Evolutionary conservation across 1,140 invertebrate species (phyloP).

Genomic region (Odontomachus brunneus): DNA sequence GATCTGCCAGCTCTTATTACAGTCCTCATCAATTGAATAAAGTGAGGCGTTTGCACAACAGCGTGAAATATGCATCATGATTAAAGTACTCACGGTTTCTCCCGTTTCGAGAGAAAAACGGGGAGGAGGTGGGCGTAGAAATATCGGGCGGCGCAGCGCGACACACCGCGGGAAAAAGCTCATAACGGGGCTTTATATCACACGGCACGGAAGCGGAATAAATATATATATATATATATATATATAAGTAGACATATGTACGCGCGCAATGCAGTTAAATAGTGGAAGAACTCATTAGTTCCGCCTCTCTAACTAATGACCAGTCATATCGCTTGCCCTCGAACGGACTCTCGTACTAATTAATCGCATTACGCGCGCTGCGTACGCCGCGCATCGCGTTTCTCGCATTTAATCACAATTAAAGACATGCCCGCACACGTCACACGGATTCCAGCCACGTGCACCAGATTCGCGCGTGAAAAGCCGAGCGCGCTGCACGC

Average conservation of each 20-base stretch:
- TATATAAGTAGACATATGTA: no score
- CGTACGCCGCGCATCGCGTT: background rate
- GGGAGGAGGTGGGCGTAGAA: background rate
- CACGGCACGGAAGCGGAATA: slow-evolving; percentile 15
- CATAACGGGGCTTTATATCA: background rate
- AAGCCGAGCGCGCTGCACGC: background rate
- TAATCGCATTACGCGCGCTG: slow-evolving; percentile 2
- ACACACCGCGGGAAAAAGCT: background rate
- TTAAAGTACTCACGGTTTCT: no score
- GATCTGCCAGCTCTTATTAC: no score
- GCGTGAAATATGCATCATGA: no score
- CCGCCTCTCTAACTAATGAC: slow-evolving; percentile 27
- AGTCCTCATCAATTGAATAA: no score
- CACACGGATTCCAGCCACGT: background rate
- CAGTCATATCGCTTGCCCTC: background rate
- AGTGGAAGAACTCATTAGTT: slow-evolving; percentile 48
- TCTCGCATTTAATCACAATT: background rate
- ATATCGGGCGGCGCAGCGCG: slow-evolving; percentile 12
- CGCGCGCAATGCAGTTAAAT: background rate
- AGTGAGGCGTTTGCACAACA: no score
- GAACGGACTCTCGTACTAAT: slow-evolving; percentile 25
- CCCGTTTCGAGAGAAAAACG: background rate
- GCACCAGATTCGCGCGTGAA: background rate
- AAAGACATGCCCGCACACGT: background rate
- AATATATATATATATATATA: no score